Evolutionary conservation across 2,113 vertebrate genomes (phyloP), one percentile per base, ranked within the genome.

Genomic region (Crotalus helleri): DNA sequence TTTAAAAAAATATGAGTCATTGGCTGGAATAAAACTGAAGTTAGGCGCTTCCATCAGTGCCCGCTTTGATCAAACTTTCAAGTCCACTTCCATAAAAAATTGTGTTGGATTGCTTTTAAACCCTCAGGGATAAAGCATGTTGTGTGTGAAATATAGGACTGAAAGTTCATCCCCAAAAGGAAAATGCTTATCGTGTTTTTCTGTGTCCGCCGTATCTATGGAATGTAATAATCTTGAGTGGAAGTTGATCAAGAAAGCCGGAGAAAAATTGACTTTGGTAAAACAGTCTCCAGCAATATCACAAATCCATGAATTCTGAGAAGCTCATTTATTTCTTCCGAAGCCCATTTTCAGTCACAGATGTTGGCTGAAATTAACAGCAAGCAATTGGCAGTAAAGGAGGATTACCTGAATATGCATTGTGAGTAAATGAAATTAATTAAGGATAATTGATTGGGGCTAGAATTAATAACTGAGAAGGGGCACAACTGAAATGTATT

Each of bases 401-500:
- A 93, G 92, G 97, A 97, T 97, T 97, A 98, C 97, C 98, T 98
- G 98, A 97, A 97, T 97, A 97, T 96, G 95, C 94, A 97, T 89
- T 95, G 96, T 94, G 95, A 97, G 95, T 97, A 97, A 97, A 95
- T 96, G 93, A 97, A 98, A 97, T 96, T 97, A 98, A 98, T 97
- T 97, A 97, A 97, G 97, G 91, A 96, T 97, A 98, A 98, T 97
- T 98, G 95, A 97, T 97, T 97, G 96, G 97, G 97, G 97, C 95
- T 95, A 89, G 96, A 97, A 97, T 97, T 97, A 97, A 98, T 97
- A 98, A 97, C 39, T 39, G 95, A 96, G 96, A 97, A 97, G 96
- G 13, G 39, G 93, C 93, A 95, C 98, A 98, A 98, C 98, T 98
- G 97, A 98, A 97, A 98, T 97, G 95, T 98, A 97, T 97, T 97